phyloP scores from a whole-genome alignment of 2,113 vertebrate species.

The Sterrhoptilus dennistouni region DNA sequence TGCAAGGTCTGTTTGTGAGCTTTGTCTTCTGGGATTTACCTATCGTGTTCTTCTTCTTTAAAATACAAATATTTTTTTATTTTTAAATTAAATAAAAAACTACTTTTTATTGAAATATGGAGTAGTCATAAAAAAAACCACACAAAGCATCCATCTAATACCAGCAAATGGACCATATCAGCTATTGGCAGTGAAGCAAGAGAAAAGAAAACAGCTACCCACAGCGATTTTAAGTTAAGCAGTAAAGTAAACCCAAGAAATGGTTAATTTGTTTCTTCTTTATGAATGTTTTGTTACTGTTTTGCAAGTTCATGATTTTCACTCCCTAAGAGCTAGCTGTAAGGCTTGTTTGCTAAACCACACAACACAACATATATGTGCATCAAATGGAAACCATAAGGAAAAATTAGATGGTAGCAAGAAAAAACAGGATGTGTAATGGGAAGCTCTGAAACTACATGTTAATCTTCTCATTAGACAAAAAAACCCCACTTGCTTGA shows the following conservation, averaged over 20 bases:
- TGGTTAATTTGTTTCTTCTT: background rate
- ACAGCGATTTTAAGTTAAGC: background rate
- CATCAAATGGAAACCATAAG: background rate
- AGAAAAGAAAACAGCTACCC: background rate
- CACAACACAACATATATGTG: background rate
- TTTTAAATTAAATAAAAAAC: background rate
- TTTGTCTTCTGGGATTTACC: background rate
- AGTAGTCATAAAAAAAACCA: background rate
- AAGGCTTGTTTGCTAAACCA: background rate
- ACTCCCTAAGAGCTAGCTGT: background rate
- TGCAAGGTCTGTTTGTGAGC: background rate
- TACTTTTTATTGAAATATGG: background rate
- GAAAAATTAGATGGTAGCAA: background rate
- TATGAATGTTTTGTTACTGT: background rate
- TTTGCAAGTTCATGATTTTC: background rate
- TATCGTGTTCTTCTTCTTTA: background rate
- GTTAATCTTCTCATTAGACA: background rate
- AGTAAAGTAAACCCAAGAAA: background rate
- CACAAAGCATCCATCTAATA: background rate
- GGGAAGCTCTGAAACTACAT: background rate
- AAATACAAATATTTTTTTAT: background rate
- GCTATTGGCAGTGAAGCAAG: background rate
- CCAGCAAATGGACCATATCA: background rate
- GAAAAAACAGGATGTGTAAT: background rate
- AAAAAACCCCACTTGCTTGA: background rate